phyloP scores from a whole-genome alignment of 2,888 invertebrate genomes.

The Palloptera scutellata region DNA sequence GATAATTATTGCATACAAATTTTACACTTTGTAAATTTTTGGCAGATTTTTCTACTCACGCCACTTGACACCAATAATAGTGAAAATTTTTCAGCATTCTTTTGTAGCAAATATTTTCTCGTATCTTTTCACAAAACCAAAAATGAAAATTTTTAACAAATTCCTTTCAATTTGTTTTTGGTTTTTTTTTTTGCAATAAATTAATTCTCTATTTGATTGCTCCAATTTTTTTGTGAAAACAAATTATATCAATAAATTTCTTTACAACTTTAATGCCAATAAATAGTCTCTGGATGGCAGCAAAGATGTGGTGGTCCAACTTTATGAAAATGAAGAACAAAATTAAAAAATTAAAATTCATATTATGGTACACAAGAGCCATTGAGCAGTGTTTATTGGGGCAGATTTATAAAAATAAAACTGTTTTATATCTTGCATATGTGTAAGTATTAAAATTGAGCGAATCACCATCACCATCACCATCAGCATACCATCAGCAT shows the following conservation, averaged over 20 bases:
- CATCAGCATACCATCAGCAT: too few species aligned
- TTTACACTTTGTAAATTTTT: too few species aligned
- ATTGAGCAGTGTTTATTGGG: too few species aligned
- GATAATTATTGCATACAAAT: too few species aligned
- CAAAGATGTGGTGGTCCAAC: too few species aligned
- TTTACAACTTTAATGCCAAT: constrained; percentile 27
- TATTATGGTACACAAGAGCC: too few species aligned
- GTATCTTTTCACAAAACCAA: constrained; percentile 1
- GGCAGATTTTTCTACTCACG: background rate
- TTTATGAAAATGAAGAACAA: background rate
- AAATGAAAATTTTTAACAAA: background rate
- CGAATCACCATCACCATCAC: too few species aligned
- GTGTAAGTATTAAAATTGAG: too few species aligned
- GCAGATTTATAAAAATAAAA: background rate
- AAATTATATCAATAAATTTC: too few species aligned
- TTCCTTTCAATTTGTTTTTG: constrained; percentile 2
- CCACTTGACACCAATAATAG: background rate
- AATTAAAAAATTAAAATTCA: background rate
- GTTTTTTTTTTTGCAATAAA: constrained; percentile 1
- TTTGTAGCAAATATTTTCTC: background rate
- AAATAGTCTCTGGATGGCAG: background rate
- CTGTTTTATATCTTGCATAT: too few species aligned
- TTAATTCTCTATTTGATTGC: constrained; percentile 8
- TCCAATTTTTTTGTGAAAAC: constrained; percentile 9
- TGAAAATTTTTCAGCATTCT: background rate